Evolutionary conservation across 2,888 invertebrate species (phyloP), one percentile per base, ranked within the genome.

Genomic region (Cheilosia soror): DNA sequence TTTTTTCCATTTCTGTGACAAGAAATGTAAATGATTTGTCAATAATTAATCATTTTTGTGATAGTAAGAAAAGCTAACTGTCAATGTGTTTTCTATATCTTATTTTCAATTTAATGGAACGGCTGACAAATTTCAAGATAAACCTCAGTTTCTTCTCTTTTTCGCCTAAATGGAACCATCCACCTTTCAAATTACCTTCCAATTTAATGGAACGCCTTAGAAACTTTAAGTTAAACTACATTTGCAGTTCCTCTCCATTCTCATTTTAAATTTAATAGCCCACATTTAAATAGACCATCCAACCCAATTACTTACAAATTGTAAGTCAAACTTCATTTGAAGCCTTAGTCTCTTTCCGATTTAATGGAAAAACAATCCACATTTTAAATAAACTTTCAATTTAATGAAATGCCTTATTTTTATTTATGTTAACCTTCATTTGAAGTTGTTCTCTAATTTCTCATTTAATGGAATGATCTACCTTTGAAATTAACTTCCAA

Each of bases 1-100:
- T 55, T 57, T 65, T 65, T 15, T 65, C 66, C 66, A 66, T 76
- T 76, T 76, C 73, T 73, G 73, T 60, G 27, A n/a, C 44, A 60
- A 44, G 11, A 60, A 60, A 60, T 33, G 37, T 20, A 57, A 37
- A 37, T 20, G 5, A n/a, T 33, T 37, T 20, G 4, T 15, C 4
- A 13, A 13, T 57, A 31, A 6, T 57, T 15, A 57, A n/a, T 33
- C 5, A 55, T 29, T 29, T 29, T 11, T 55, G 55, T 29, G 29
- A 55, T 29, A 55, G 3, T 3, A 9, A 29, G 27, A 51, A 31
- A 20, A 13, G 27, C n/a, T 29, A 5, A 25, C 51, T 25, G 25
- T 20, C 11, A 25, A 51, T 5, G 4, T 25, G 25, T 47, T 47
- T 6, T 47, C 25, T 53, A n/a, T 27, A 25, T 27, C n/a, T 13